These are phyloP conservation scores for Zygothrica quintamaculata DNA, from an alignment of 2,888 invertebrate genomes.

Conservation along the genomic window DNA sequence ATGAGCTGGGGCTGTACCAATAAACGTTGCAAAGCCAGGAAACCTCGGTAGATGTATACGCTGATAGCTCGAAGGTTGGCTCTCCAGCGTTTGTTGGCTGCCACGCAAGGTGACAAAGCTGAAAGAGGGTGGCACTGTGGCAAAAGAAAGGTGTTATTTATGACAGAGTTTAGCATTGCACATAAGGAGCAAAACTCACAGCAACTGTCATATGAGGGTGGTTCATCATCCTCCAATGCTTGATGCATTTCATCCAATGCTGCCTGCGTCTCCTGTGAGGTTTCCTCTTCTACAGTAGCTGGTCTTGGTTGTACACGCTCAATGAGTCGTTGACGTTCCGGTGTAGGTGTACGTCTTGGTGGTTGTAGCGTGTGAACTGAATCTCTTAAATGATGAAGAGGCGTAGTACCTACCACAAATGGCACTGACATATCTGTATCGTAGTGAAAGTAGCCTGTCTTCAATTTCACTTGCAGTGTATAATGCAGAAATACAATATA, in stretches of 20 bases:
- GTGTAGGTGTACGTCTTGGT: constrained; percentile 46
- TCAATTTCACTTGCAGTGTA: constrained; percentile 75
- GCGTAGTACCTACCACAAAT: constrained; percentile 77
- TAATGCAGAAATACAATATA: constrained; percentile 82
- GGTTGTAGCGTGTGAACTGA: constrained; percentile 64
- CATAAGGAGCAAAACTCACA: constrained; percentile 38
- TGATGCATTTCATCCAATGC: constrained; percentile 54
- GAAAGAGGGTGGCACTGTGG: constrained; percentile 79
- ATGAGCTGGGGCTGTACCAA: constrained; percentile 67
- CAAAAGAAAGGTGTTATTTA: background rate
- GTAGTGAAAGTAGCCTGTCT: constrained; percentile 80
- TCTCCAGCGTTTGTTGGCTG: constrained; percentile 72
- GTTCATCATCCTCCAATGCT: constrained; percentile 71
- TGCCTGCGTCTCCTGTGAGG: constrained; percentile 42
- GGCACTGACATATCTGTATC: constrained; percentile 79
- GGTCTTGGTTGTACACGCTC: constrained; percentile 56
- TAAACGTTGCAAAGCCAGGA: constrained; percentile 74
- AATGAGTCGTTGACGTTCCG: constrained; percentile 69
- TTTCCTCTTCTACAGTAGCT: constrained; percentile 52
- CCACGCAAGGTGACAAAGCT: constrained; percentile 80
- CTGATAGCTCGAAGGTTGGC: constrained; percentile 47
- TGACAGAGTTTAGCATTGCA: background rate
- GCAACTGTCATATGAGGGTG: constrained; percentile 81
- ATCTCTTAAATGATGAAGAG: constrained; percentile 61
- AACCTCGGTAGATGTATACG: constrained; percentile 78